Conservation (phyloP, 2,797 vertebrate species). For the Nasua narica region DNA sequence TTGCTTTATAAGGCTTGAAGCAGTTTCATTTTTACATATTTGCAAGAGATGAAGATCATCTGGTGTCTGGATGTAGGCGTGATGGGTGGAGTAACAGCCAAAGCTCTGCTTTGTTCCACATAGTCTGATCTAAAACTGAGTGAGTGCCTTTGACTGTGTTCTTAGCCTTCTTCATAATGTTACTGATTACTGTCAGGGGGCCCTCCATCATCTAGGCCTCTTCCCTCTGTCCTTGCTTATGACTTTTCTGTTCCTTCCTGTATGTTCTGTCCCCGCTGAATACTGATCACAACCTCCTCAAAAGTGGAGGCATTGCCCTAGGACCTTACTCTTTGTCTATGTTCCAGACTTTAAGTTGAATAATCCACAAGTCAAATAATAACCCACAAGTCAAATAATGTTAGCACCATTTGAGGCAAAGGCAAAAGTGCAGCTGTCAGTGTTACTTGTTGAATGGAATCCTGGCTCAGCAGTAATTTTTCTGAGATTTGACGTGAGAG, state of each 20-base stretch:
- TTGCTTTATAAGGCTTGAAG: constrained; percentile 84
- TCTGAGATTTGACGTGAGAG: not conserved
- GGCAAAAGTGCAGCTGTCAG: not conserved
- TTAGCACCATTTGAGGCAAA: not conserved
- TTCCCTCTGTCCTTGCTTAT: not conserved
- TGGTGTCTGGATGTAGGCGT: constrained; percentile 53
- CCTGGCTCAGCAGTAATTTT: constrained; percentile 15
- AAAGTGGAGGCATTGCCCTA: not conserved
- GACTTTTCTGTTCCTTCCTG: not conserved
- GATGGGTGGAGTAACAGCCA: constrained; percentile 26
- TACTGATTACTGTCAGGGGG: constrained; percentile 30
- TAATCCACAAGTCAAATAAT: not conserved
- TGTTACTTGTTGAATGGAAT: not conserved
- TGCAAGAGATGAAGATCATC: constrained; percentile 67
- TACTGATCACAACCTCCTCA: not conserved
- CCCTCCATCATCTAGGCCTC: not conserved
- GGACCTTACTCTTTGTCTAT: not conserved
- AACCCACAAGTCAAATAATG: not conserved
- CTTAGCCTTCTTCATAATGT: constrained; percentile 72
- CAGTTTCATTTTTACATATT: constrained; percentile 81
- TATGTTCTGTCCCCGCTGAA: not conserved
- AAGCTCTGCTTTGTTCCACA: constrained; percentile 72
- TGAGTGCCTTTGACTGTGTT: constrained; percentile 63
- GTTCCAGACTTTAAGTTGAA: not conserved
- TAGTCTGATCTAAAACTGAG: constrained; percentile 70